Base-by-base conservation (phyloP, 2,113 vertebrate genomes). In the Gorilla gorilla region DNA sequence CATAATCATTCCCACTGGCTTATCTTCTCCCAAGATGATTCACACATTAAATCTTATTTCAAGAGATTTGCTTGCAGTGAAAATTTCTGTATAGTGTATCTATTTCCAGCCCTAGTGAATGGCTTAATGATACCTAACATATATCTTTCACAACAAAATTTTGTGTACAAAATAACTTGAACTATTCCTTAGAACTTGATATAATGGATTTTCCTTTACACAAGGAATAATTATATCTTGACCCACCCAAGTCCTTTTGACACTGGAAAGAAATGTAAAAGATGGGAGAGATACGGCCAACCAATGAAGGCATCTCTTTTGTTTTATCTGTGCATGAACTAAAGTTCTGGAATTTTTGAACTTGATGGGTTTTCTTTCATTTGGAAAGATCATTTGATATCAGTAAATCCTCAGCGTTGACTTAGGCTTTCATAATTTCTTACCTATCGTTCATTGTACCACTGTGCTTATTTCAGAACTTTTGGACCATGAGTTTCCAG, bases 41-140 rank as follows among this genome's bases (percentile, higher is more conserved):
- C 90, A 80, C 22, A 84, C 40, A 32, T 87, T 92, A 90, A 89
- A 45, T 78, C 59, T 97, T 94, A 72, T 90, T 92, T 92, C 45
- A 80, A 55, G 95, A 94, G 55, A 94, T 90, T 57, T 90, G 45
- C 45, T 79, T 75, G n/a, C 20, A 75, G 38, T 68, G 70, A 84
- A 43, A 87, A 90, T 84, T 68, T 92, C 70, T 66, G 14, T 76
- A 52, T 5, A 20, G 38, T 68, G 27, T 25, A 32, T 86, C 40
- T 87, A 50, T 80, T 97, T 90, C 64, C 64, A 83, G 35, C 14
- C n/a, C 10, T 9, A 40, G 30, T n/a, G 48, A 86, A n/a, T 90
- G 61, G 40, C 40, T 45, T 93, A 66, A 27, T 96, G 43, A 78
- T 50, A 73, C 8, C n/a, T 59, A 64, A 78, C 35, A 20, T 32